phyloP scores from a whole-genome alignment of 2,113 vertebrate species.

The Panurus biarmicus region DNA sequence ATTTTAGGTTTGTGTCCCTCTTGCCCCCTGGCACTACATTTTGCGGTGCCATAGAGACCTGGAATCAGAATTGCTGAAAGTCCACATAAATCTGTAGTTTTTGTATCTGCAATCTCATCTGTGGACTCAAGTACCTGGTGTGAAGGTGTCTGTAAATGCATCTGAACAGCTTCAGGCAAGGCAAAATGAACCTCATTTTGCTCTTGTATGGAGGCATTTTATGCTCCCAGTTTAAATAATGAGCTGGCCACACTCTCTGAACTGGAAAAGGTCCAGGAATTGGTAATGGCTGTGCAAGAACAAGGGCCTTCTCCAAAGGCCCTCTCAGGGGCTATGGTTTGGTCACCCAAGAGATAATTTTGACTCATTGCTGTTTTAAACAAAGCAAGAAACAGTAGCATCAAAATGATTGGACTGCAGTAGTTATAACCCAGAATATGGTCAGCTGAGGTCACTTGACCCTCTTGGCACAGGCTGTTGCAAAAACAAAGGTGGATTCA shows the following conservation, averaged over 20 bases:
- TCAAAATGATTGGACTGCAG: background rate
- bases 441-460: background rate
- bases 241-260: background rate
- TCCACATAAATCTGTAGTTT: background rate
- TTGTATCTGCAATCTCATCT: background rate
- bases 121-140: background rate
- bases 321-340: background rate
- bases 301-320: background rate
- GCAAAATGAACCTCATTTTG: background rate
- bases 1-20: background rate
- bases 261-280: background rate
- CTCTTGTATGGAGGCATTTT: background rate
- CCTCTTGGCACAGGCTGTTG: background rate
- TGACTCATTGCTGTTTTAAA: background rate
- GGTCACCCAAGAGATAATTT: background rate
- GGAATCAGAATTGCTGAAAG: background rate
- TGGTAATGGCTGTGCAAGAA: background rate
- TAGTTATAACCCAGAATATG: background rate
- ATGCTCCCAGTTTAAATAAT: background rate
- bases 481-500: background rate
- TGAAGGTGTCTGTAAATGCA: background rate
- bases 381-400: background rate
- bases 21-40: background rate
- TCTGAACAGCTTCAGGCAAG: background rate
- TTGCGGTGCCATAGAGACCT: background rate